These are phyloP conservation scores for Rhyacophila evoluta DNA, from an alignment of 2,888 invertebrate species.

Conservation along the genomic window DNA sequence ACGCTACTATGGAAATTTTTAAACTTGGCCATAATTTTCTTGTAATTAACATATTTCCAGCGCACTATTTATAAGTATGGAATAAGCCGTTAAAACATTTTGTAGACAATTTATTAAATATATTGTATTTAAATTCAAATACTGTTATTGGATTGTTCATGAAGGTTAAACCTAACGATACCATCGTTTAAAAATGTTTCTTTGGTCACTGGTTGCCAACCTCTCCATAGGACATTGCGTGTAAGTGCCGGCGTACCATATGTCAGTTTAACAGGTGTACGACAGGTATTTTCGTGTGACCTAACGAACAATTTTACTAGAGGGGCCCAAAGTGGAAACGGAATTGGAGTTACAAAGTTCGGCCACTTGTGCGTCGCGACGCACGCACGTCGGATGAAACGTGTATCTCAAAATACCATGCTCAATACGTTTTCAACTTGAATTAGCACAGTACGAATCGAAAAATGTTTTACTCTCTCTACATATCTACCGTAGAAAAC, in stretches of 20 bases:
- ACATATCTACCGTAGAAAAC: no score
- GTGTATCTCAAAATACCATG: neutral
- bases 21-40: no score
- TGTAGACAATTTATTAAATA: neutral
- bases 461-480: no score
- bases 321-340: conserved; percentile 1
- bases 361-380: neutral
- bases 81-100: neutral
- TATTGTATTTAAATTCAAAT: no score
- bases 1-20: no score
- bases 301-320: conserved; percentile 30
- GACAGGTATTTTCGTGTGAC: conserved; percentile 36
- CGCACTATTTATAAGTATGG: no score
- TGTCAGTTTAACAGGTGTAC: conserved; percentile 46
- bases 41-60: no score
- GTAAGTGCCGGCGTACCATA: conserved; percentile 33
- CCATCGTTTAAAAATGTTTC: no score
- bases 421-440: no score
- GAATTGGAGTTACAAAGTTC: conserved; percentile 4
- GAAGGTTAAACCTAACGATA: no score
- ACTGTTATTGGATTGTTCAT: no score
- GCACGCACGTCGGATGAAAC: neutral
- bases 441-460: no score
- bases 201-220: neutral
- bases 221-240: conserved; percentile 30